Percentiles rank a stretch among this genome's conserved stretches.
Evolutionary conservation across 2,888 invertebrate genomes (phyloP).

Genomic region (Cosmia trapezina): DNA sequence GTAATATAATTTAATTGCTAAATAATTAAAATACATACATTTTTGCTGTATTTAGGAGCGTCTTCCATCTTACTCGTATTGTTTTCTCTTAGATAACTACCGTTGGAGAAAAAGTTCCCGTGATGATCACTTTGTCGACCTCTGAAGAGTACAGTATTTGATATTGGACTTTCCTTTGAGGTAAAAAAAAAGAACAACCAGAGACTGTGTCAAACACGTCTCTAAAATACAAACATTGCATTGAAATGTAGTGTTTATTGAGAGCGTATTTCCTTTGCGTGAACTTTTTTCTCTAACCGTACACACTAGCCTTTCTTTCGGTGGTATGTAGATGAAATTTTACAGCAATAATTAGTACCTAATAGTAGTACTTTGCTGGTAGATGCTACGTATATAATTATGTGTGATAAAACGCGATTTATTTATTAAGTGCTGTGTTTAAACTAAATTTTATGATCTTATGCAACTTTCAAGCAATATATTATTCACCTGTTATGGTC

Average conservation of each 20-base stretch:
- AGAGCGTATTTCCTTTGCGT: conserved; percentile 43
- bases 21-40: conserved; percentile 85
- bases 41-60: conserved; percentile 90
- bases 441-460: conserved; percentile 72
- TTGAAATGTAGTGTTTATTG: conserved; percentile 47
- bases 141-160: conserved; percentile 52
- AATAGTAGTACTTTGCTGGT: conserved; percentile 87
- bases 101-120: conserved; percentile 71
- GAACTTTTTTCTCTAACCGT: conserved; percentile 68
- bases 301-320: conserved; percentile 86
- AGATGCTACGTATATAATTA: conserved; percentile 86
- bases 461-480: conserved; percentile 65
- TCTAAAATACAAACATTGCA: conserved; percentile 46
- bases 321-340: conserved; percentile 87
- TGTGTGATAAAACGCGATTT: conserved; percentile 87
- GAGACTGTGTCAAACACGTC: conserved; percentile 68
- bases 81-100: conserved; percentile 83
- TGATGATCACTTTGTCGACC: conserved; percentile 32
- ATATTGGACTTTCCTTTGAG: conserved; percentile 53
- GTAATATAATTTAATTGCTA: conserved; percentile 82
- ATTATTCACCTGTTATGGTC: conserved; percentile 57
- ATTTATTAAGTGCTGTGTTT: conserved; percentile 78
- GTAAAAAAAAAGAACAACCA: conserved; percentile 31
- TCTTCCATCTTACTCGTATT: conserved; percentile 89
- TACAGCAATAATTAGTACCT: conserved; percentile 90